Evolutionary conservation across 1,140 invertebrate species (phyloP), one percentile per base, ranked within the genome.

Genomic region (Leguminivora glycinivorella): DNA sequence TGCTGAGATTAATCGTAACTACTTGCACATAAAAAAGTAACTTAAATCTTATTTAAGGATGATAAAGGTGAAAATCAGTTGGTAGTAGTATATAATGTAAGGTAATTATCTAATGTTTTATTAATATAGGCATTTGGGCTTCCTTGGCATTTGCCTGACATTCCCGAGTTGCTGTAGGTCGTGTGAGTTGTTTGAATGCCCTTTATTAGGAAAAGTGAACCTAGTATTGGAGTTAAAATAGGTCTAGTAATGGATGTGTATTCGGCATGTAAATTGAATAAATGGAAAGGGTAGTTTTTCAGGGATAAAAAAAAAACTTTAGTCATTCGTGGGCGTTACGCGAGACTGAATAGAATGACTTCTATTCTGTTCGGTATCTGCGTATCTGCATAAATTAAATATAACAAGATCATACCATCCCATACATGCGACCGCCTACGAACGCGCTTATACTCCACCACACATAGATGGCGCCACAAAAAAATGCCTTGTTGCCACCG

Each of bases 91-190:
- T 26, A 1, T n/a, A 22, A 7, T 58, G 9, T 56, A 22, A 24
- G 24, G 19, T 31, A 63, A 29, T 63, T 29, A 58, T 29, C 24
- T 26, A 63, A 52, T 52, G 6, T 52, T 52, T 29, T 63, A 63
- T 63, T 29, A 63, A 63, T 31, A 26, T 19, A 63, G 22, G 47
- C 47, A 25, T 58, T 58, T 58, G 24, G 10, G 56, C 25, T 19
- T 58, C 56, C 56, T 58, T 58, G 56, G 56, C 58, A 63, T 63
- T 63, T 63, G n/a, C 0, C 26, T 63, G 58, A 14, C 58, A 63
- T 63, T 63, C 14, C n/a, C n/a, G 29, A 26, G 6, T 63, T 63
- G 58, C 7, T 31, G n/a, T 63, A 63, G 58, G 58, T 34, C 58
- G 26, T 19, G 29, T 38, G 10, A 34, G 31, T 58, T 26, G 10